Percentiles rank a stretch among this genome's conserved stretches.
Conservation (phyloP, 2,113 vertebrate species). For the Kryptolebias marmoratus region DNA sequence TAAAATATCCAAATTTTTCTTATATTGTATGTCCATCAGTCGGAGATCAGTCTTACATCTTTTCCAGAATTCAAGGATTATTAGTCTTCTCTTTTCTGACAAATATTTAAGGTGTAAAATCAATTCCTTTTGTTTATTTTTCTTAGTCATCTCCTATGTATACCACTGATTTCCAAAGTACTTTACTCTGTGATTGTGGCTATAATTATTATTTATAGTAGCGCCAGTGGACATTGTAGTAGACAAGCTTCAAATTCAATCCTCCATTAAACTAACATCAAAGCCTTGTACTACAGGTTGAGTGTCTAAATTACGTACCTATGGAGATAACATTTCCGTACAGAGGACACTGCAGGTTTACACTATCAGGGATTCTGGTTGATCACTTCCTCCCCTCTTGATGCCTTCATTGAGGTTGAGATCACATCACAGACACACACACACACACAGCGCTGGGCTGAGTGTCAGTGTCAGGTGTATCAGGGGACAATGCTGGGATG, state of each 20-base stretch:
- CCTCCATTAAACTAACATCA: slow-evolving; percentile 46
- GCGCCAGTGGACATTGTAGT: neutral
- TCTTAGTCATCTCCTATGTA: neutral
- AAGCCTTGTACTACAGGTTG: slow-evolving; percentile 24
- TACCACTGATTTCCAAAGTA: neutral
- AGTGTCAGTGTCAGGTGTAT: slow-evolving; percentile 70
- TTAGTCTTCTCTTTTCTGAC: neutral
- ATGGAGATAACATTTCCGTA: slow-evolving; percentile 45
- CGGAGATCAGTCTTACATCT: neutral
- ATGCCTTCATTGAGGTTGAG: slow-evolving; percentile 50
- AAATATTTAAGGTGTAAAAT: neutral
- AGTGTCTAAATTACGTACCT: slow-evolving; percentile 32
- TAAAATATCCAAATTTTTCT: neutral
- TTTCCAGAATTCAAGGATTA: neutral
- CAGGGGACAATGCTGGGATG: slow-evolving; percentile 51
- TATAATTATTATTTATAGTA: neutral
- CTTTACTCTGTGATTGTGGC: neutral
- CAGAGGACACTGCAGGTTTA: slow-evolving; percentile 34
- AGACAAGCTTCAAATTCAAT: slow-evolving; percentile 16
- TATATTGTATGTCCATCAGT: too few relatives aligned
- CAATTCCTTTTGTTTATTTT: neutral
- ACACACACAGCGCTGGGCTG: slow-evolving; percentile 21
- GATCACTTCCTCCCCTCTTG: slow-evolving; percentile 62
- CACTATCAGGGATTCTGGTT: slow-evolving; percentile 45
- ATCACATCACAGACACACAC: slow-evolving; percentile 55